Conservation (phyloP, 1,140 invertebrate genomes). For the Zaprionus camerounensis region DNA sequence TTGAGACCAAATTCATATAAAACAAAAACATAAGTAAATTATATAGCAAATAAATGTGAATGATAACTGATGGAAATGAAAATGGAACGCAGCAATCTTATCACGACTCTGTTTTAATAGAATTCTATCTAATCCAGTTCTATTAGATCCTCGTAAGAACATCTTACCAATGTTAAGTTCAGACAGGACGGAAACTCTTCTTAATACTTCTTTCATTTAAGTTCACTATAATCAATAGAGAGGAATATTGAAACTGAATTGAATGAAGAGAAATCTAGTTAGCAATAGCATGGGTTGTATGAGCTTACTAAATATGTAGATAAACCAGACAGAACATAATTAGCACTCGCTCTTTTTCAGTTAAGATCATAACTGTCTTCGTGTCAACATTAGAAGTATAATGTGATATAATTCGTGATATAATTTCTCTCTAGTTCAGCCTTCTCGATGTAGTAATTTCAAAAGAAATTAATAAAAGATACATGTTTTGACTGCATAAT, state of each 20-base stretch:
- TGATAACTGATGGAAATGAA: slow-evolving; percentile 16
- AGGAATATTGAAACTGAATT: too few relatives aligned
- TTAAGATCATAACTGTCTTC: background rate
- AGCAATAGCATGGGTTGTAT: background rate
- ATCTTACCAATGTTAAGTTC: background rate
- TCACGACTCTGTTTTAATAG: background rate
- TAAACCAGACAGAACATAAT: background rate
- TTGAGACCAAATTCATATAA: slow-evolving; percentile 36
- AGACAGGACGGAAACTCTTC: background rate
- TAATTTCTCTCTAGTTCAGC: background rate
- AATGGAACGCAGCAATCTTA: background rate
- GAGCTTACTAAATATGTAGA: background rate
- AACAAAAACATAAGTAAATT: slow-evolving; percentile 39
- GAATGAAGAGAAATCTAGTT: background rate
- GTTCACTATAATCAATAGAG: background rate
- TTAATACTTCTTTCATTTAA: too few relatives aligned
- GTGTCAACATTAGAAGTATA: background rate
- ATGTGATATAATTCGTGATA: slow-evolving; percentile 1
- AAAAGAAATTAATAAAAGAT: slow-evolving; percentile 17
- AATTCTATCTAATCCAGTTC: background rate
- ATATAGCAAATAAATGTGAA: slow-evolving; percentile 23
- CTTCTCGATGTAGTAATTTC: background rate
- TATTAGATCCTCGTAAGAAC: background rate
- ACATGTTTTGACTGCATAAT: slow-evolving; percentile 27
- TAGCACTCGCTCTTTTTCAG: background rate